Evolutionary conservation across 2,113 vertebrate genomes (phyloP).

Genomic region (Alligator sinensis): DNA sequence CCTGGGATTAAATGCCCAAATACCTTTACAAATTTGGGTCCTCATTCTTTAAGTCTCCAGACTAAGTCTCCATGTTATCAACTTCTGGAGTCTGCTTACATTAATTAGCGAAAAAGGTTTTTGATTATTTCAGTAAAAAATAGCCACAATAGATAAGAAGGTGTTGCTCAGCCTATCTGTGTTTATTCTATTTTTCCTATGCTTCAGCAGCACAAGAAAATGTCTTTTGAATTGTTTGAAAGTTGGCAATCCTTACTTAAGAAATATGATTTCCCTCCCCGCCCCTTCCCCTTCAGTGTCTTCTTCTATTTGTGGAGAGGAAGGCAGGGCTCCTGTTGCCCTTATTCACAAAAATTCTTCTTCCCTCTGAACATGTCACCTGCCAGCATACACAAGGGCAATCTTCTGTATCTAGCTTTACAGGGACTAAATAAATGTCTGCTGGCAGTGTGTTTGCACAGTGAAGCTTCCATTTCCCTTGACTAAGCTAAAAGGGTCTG

Average conservation of each 20-base stretch:
- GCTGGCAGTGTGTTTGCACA: too few species aligned
- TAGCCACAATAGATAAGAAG: background rate
- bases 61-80: background rate
- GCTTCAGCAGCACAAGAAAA: background rate
- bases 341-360: background rate
- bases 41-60: background rate
- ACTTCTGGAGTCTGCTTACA: background rate
- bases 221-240: background rate
- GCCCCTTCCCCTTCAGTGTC: too few species aligned
- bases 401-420: too few species aligned
- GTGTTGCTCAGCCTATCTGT: background rate
- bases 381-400: too few species aligned
- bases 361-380: too few species aligned
- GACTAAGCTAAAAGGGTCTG: background rate
- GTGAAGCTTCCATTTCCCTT: too few species aligned
- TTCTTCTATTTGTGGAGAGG: background rate
- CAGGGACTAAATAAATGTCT: too few species aligned
- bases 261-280: background rate
- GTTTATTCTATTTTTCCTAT: background rate
- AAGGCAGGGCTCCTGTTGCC: background rate
- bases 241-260: background rate
- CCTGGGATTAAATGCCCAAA: background rate
- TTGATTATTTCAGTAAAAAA: conserved; percentile 10
- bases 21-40: background rate
- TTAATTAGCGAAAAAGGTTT: background rate